A percentile compares a stretch with the other conserved stretches of the same genome.
phyloP scores from a whole-genome alignment of 1,140 invertebrate species.

The Coboldia fuscipes region DNA sequence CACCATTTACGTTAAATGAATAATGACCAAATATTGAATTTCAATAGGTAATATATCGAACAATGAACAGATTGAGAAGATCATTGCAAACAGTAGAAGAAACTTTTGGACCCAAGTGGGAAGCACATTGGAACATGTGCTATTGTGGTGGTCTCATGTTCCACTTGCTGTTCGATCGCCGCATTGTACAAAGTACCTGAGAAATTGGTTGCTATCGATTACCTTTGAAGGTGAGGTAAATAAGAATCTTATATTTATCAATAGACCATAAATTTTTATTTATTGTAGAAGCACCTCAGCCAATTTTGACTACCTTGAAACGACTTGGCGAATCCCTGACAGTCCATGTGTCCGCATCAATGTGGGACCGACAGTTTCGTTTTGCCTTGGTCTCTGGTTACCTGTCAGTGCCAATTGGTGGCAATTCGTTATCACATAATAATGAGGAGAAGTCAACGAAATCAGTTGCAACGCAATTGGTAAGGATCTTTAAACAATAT shows the following conservation, averaged over 20 bases:
- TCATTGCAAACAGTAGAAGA: conserved; percentile 23
- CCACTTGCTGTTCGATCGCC: conserved; percentile 40
- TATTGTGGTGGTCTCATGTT: conserved; percentile 56
- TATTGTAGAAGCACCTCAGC: conserved; percentile 32
- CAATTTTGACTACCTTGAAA: conserved; percentile 39
- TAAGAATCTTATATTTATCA: background rate
- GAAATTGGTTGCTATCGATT: conserved; percentile 38
- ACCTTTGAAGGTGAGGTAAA: conserved; percentile 27
- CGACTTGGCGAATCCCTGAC: conserved; percentile 52
- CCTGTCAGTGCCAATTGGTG: too few species aligned
- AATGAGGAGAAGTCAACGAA: too few species aligned
- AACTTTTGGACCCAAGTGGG: conserved; percentile 50
- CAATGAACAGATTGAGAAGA: background rate
- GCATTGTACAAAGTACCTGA: conserved; percentile 40
- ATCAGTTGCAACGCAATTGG: too few species aligned
- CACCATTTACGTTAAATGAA: conserved; percentile 13
- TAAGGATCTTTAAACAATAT: too few species aligned
- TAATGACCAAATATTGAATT: background rate
- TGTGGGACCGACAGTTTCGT: conserved; percentile 49
- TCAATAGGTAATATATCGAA: background rate
- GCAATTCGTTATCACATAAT: too few species aligned
- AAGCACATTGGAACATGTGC: conserved; percentile 46
- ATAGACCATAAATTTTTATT: background rate
- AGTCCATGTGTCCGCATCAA: conserved; percentile 45
- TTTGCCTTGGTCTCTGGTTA: conserved; percentile 10